Conservation (phyloP, 2,113 vertebrate genomes). For the Lampris incognitus region DNA sequence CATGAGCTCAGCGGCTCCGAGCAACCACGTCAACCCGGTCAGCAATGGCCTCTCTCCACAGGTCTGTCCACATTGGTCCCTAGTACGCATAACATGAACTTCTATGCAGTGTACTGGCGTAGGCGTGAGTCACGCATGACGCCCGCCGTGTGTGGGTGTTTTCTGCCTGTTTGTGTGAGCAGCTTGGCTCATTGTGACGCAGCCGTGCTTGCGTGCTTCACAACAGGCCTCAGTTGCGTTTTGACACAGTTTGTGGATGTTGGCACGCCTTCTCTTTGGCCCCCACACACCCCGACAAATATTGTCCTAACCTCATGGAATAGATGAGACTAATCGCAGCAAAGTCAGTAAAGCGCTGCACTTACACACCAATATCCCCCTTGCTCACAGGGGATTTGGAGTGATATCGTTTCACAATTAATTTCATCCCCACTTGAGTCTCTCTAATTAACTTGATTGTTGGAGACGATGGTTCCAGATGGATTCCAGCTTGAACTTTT, state of each 20-base stretch:
- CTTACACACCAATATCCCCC: slow-evolving; percentile 33
- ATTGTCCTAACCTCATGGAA: no score
- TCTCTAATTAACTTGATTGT: slow-evolving; percentile 50
- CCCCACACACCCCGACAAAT: no score
- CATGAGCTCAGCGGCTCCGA: slow-evolving; percentile 88
- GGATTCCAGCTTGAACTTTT: slow-evolving; percentile 40
- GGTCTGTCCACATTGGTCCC: slow-evolving; percentile 57
- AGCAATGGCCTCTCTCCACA: slow-evolving; percentile 96
- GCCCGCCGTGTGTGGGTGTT: not conserved
- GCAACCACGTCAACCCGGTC: slow-evolving; percentile 94
- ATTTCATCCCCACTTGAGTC: slow-evolving; percentile 37
- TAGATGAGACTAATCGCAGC: no score
- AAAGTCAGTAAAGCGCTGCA: slow-evolving; percentile 12
- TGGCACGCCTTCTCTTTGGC: no score
- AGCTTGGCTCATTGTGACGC: no score
- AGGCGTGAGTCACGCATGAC: no score
- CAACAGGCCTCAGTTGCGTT: not conserved
- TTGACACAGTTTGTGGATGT: no score
- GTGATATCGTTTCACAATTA: slow-evolving; percentile 55
- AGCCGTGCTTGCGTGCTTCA: not conserved
- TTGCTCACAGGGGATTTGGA: slow-evolving; percentile 41
- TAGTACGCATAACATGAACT: slow-evolving; percentile 57
- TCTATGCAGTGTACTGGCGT: slow-evolving; percentile 18
- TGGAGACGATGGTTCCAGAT: slow-evolving; percentile 41
- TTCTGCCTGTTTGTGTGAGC: not conserved